Conservation (phyloP, 2,797 vertebrate genomes). For the Artibeus lituratus region DNA sequence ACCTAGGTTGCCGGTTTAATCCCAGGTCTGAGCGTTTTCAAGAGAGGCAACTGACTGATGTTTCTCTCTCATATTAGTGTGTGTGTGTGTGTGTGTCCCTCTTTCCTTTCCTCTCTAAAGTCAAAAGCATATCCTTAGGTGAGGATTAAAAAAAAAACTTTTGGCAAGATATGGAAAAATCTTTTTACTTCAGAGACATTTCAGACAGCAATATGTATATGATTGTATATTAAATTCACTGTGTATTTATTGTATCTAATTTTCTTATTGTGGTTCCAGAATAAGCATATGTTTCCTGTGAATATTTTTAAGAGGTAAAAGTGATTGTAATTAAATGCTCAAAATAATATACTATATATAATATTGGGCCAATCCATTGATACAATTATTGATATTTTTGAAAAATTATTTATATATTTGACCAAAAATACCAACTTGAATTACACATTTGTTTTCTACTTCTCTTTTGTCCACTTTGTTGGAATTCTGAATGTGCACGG, state of each 20-base stretch:
- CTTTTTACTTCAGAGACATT: neutral
- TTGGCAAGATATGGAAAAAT: neutral
- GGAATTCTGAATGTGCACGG: conserved; percentile 75
- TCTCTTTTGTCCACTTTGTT: conserved; percentile 72
- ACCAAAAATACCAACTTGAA: conserved; percentile 77
- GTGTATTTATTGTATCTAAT: neutral
- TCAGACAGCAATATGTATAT: neutral
- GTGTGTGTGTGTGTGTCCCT: neutral
- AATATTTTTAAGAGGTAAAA: conserved; percentile 49
- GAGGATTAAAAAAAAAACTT: neutral
- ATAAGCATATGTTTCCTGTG: neutral
- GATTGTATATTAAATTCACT: neutral
- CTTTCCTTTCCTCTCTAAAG: neutral
- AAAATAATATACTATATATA: conserved; percentile 51
- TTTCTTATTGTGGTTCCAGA: neutral
- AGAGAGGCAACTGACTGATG: neutral
- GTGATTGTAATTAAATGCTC: conserved; percentile 44
- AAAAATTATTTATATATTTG: conserved; percentile 65
- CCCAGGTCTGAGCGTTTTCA: neutral
- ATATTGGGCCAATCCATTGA: conserved; percentile 45
- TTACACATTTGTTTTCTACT: conserved; percentile 58
- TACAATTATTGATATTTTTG: conserved; percentile 55
- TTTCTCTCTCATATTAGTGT: neutral
- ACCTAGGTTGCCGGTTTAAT: neutral
- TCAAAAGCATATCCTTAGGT: neutral